Evolutionary conservation across 2,113 vertebrate genomes (phyloP).

Genomic region (Crypturellus undulatus): DNA sequence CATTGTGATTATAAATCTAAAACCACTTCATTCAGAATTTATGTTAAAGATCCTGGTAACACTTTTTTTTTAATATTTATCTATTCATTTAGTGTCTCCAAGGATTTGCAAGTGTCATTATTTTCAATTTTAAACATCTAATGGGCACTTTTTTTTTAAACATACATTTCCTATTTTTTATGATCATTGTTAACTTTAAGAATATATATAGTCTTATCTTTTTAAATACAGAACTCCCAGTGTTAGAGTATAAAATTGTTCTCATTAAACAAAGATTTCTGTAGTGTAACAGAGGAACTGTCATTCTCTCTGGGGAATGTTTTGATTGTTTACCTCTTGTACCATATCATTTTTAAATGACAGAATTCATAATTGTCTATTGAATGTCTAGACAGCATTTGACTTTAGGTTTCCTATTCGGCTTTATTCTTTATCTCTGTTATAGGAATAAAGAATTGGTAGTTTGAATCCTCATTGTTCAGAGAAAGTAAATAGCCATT

Average conservation of each 20-base stretch:
- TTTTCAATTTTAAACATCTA: slow-evolving; percentile 7
- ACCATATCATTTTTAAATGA: not conserved
- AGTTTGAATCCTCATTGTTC: not conserved
- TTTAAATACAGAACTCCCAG: not conserved
- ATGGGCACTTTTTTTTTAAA: not conserved
- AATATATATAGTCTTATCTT: not conserved
- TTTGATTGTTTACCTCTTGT: slow-evolving; percentile 7
- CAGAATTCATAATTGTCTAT: not conserved
- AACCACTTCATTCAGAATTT: not conserved
- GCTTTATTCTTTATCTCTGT: not conserved
- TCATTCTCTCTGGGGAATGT: not conserved
- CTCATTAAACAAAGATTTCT: not conserved
- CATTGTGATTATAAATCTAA: not conserved
- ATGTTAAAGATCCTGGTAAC: not conserved
- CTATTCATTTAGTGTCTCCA: not conserved
- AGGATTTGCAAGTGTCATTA: not conserved
- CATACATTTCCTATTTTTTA: not conserved
- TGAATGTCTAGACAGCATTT: not conserved
- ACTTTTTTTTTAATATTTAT: not conserved
- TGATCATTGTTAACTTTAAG: not conserved
- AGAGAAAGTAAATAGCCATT: not conserved
- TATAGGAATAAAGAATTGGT: not conserved
- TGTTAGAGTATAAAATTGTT: not conserved
- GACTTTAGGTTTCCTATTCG: not conserved
- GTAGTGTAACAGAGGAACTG: not conserved